These are phyloP conservation scores for Microcebus murinus DNA, from an alignment of 2,113 vertebrate genomes.

Conservation along the genomic window DNA sequence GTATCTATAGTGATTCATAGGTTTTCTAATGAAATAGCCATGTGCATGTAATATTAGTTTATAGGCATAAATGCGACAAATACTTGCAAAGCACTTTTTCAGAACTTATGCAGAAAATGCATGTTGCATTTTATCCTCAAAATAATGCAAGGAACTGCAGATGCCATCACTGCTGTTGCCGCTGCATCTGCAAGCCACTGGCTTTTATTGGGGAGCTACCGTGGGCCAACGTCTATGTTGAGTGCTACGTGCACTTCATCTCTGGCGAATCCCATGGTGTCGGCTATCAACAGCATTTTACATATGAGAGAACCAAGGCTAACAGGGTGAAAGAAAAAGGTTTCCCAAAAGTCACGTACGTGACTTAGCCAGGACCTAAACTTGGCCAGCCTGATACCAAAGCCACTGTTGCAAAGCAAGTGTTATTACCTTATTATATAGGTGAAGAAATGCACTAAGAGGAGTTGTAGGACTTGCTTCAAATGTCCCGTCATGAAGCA, in stretches of 20 bases:
- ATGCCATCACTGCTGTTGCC: not conserved
- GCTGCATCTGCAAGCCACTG: not conserved
- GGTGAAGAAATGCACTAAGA: not conserved
- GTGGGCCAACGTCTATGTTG: not conserved
- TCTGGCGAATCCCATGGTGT: rapidly evolving
- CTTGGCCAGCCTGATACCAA: not conserved
- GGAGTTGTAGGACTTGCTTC: not conserved
- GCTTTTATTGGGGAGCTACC: not conserved
- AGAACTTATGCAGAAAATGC: not conserved
- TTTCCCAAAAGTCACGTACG: not conserved
- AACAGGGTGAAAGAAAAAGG: not conserved
- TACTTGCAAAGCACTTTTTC: not conserved
- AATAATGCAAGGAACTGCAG: not conserved
- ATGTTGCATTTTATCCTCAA: not conserved
- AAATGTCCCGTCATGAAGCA: not conserved
- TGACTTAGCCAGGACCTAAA: not conserved
- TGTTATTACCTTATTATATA: not conserved
- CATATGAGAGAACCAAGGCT: not conserved
- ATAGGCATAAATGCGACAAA: not conserved
- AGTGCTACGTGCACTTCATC: rapidly evolving
- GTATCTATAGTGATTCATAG: not conserved
- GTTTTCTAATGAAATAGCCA: conserved; percentile 18
- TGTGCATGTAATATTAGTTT: not conserved
- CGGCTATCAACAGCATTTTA: not conserved
- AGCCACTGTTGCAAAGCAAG: not conserved